Base-by-base conservation (phyloP, 2,113 vertebrate genomes). In the Jaculus jaculus region DNA sequence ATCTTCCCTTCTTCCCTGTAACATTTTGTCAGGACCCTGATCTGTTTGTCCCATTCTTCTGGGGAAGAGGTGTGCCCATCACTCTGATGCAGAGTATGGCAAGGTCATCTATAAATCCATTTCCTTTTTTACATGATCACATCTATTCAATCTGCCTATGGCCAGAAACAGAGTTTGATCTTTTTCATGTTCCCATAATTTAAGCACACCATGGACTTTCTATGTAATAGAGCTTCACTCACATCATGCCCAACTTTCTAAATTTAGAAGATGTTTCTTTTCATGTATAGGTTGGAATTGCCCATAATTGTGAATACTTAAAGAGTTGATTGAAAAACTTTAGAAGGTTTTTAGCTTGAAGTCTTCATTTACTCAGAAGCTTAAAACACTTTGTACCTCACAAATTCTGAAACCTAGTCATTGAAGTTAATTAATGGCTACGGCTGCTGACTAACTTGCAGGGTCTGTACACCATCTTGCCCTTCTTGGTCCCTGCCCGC, bases 401-500 rank as follows among this genome's bases (percentile, higher is more conserved):
- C 93, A 93, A 58, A 97, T 94, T 87, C 63, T 89, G 91, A 96
- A 81, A 77, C 0, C 10, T 95, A 97, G 89, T 91, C 42, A 94
- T 96, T 96, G 47, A 58, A 42, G 75, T 96, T 93, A 96, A 85
- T 66, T 85, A 96, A 39, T 96, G 94, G 23, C 28, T 75, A 39
- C 1, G 11, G 72, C 80, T 91, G 72, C 80, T 91, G 79, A 78
- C 47, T 51, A 84, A 69, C 95, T 96, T 66, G 73, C n/a, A 89
- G 21, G 2, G n/a, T 92, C 94, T 84, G 2, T 23, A 63, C 30
- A 28, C 47, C 30, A 6, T 82, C 90, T 90, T 74, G 34, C 0
- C 2, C 63, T 94, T 71, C 47, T n/a, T 24, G 16, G 11, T n/a
- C 69, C 58, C 78, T 84, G 51, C 74, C 42, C 61, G 88, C 51